Percentiles rank a stretch among this genome's conserved stretches.
Conservation (phyloP, 2,113 vertebrate genomes). For the Gobius niger region DNA sequence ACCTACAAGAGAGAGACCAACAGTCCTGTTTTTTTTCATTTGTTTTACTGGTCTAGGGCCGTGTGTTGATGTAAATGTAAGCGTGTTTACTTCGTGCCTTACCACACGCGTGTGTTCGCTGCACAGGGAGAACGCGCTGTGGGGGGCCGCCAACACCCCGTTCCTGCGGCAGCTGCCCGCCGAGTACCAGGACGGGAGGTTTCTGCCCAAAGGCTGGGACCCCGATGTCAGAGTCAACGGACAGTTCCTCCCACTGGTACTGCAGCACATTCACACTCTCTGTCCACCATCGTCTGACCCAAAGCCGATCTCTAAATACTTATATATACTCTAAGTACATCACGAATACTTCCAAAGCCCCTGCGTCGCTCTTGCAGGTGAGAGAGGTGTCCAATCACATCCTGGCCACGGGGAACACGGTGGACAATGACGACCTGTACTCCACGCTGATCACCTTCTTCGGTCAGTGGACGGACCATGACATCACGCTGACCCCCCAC, state of each 20-base stretch:
- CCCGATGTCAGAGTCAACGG: constrained; percentile 19
- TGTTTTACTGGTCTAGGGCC: too few species aligned
- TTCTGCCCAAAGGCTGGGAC: constrained; percentile 76
- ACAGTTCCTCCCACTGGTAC: constrained; percentile 79
- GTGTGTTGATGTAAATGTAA: too few species aligned
- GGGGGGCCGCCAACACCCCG: constrained; percentile 81
- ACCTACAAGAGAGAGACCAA: too few species aligned
- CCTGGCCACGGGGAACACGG: constrained; percentile 60
- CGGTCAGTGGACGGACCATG: constrained; percentile 86
- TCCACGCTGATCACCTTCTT: constrained; percentile 83
- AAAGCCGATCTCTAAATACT: too few species aligned
- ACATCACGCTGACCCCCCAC: constrained; percentile 79
- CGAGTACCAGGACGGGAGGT: constrained; percentile 79
- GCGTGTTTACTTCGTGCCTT: too few species aligned
- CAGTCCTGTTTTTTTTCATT: too few species aligned
- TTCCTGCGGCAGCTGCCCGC: constrained; percentile 81
- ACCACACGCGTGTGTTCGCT: background rate
- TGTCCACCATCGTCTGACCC: too few species aligned
- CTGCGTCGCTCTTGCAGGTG: too few species aligned
- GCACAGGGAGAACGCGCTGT: constrained; percentile 67
- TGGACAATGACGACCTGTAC: constrained; percentile 71
- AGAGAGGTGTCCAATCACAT: constrained; percentile 82
- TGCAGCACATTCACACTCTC: too few species aligned
- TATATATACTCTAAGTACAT: too few species aligned
- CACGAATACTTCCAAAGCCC: too few species aligned